A percentile compares a stretch with the other conserved stretches of the same genome.
phyloP scores from a whole-genome alignment of 2,888 invertebrate genomes.

The Pediacus dermestoides region DNA sequence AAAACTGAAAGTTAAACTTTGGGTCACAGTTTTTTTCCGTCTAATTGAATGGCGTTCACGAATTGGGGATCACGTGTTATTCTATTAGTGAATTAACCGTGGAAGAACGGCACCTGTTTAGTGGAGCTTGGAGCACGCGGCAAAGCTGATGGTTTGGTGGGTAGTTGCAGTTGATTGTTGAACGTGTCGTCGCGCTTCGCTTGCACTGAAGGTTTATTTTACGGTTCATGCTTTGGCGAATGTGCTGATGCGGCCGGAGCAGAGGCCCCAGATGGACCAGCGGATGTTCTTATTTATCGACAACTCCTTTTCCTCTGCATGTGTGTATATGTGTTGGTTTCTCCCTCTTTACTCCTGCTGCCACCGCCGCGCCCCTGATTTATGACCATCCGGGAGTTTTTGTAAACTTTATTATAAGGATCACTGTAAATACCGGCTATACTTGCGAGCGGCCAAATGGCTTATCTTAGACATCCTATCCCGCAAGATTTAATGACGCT shows the following conservation, averaged over 20 bases:
- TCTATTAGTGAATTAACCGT: too few species aligned
- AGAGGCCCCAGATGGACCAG: conserved; percentile 33
- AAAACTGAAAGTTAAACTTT: too few species aligned
- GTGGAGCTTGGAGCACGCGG: too few species aligned
- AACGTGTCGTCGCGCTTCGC: conserved; percentile 31
- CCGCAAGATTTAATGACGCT: conserved; percentile 32
- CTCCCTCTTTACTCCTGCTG: conserved; percentile 6
- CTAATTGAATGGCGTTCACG: too few species aligned
- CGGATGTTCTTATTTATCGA: conserved; percentile 43
- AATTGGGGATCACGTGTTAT: too few species aligned
- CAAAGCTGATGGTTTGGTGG: too few species aligned
- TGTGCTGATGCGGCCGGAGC: conserved; percentile 37
- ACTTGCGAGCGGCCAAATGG: conserved; percentile 21
- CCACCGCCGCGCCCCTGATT: conserved; percentile 30
- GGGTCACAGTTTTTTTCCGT: too few species aligned
- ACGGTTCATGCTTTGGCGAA: conserved; percentile 35
- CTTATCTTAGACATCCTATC: conserved; percentile 31
- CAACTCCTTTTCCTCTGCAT: conserved; percentile 31
- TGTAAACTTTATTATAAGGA: conserved; percentile 40
- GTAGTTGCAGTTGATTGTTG: conserved; percentile 20
- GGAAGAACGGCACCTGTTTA: too few species aligned
- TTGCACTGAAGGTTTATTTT: conserved; percentile 34
- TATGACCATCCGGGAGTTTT: conserved; percentile 36
- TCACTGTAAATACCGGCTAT: conserved; percentile 34
- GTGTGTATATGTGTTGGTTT: conserved; percentile 4